A percentile compares a stretch with the other conserved stretches of the same genome.
phyloP scores from a whole-genome alignment of 1,140 invertebrate genomes.

The Ctenoplectra terminalis region DNA sequence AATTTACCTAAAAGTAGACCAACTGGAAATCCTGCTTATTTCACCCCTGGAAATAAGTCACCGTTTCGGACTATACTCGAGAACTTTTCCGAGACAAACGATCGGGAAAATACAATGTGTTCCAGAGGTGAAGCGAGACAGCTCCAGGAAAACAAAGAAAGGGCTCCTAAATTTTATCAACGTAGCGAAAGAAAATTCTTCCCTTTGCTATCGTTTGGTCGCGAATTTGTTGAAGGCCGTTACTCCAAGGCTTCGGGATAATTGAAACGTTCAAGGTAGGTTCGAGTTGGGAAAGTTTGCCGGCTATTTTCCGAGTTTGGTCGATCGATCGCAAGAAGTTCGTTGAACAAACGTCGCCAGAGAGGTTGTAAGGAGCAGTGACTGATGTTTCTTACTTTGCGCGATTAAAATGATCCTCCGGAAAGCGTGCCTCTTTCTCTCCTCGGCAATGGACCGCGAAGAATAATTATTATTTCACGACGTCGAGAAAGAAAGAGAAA shows the following conservation, averaged over 20 bases:
- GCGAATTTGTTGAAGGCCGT: conserved; percentile 7
- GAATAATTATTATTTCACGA: conserved; percentile 12
- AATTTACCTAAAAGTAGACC: neutral
- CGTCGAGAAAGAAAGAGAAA: neutral
- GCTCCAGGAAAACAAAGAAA: too few relatives aligned
- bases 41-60: neutral
- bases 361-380: neutral
- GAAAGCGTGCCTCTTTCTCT: neutral
- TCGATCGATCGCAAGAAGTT: conserved; percentile 5
- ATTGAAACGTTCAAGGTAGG: neutral
- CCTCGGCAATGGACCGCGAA: neutral
- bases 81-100: neutral
- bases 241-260: neutral
- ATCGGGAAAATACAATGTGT: neutral
- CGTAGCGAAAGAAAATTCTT: neutral
- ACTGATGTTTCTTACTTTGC: conserved; percentile 1
- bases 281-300: neutral
- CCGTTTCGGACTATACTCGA: neutral
- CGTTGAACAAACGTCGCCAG: neutral
- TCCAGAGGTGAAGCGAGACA: neutral
- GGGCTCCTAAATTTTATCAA: conserved; percentile 10
- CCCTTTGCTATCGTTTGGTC: neutral
- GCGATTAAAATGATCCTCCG: conserved; percentile 10
- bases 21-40: neutral
- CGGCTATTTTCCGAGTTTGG: neutral